A percentile compares a stretch with the other conserved stretches of the same genome.
phyloP scores from a whole-genome alignment of 2,113 vertebrate genomes.

The Bubalus kerabau region DNA sequence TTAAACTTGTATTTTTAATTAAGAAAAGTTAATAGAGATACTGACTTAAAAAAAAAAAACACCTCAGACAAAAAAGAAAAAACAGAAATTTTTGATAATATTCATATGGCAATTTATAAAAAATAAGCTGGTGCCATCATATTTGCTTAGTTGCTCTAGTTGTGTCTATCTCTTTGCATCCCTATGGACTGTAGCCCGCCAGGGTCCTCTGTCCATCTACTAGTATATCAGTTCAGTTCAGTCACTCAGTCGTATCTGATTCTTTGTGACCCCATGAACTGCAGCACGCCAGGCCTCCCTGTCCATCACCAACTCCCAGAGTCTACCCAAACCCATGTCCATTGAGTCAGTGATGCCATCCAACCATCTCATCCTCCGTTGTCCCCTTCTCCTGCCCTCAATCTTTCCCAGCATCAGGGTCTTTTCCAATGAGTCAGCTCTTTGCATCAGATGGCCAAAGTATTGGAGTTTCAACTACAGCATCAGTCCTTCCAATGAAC shows the following conservation, averaged over 20 bases:
- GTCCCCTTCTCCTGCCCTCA: background rate
- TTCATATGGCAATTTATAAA: background rate
- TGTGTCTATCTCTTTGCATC: background rate
- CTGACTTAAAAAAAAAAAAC: background rate
- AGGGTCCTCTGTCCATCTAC: background rate
- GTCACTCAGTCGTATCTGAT: background rate
- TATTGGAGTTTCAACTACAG: background rate
- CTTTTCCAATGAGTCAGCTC: background rate
- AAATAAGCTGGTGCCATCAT: background rate
- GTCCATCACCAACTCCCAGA: background rate
- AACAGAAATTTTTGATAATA: background rate
- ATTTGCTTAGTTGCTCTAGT: background rate
- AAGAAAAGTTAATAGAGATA: background rate
- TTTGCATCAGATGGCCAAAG: fast-evolving
- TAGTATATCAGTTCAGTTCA: background rate
- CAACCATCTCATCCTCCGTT: background rate
- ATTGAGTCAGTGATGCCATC: background rate
- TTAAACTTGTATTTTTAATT: background rate
- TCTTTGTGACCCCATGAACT: background rate
- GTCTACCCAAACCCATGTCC: background rate
- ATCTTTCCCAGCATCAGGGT: background rate
- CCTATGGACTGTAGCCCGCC: background rate
- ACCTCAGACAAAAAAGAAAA: background rate
- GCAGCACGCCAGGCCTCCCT: background rate
- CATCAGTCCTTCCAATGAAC: background rate